Evolutionary conservation across 2,888 invertebrate genomes (phyloP).

Genomic region (Ormyrus rosae): DNA sequence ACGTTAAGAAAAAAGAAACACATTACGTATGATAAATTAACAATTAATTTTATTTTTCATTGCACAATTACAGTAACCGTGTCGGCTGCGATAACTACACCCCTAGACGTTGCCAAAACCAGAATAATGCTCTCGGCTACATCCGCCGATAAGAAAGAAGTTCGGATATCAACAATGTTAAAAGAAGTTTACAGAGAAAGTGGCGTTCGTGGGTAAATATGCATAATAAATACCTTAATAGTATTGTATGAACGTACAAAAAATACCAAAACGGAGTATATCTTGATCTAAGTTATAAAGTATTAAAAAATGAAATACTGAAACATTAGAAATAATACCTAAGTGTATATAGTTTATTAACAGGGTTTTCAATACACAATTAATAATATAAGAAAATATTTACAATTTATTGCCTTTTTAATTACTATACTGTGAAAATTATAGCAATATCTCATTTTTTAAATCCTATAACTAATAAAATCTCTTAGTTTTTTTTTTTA

Average conservation of each 20-base stretch:
- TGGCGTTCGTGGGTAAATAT: conserved; percentile 83
- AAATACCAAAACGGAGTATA: conserved; percentile 13
- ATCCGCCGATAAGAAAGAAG: conserved; percentile 71
- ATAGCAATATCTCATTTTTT: too few relatives aligned
- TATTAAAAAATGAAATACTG: not conserved
- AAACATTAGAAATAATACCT: not conserved
- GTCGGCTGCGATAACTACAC: conserved; percentile 93
- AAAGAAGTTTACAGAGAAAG: conserved; percentile 80
- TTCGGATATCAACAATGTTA: conserved; percentile 78
- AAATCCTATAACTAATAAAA: too few relatives aligned
- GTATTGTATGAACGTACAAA: not conserved
- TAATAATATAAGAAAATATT: too few relatives aligned
- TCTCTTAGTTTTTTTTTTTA: too few relatives aligned
- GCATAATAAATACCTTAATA: not conserved
- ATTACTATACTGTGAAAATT: too few relatives aligned
- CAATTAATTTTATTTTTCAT: conserved; percentile 7
- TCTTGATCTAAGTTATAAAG: not conserved
- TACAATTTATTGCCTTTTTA: too few relatives aligned
- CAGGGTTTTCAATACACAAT: too few relatives aligned
- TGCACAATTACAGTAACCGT: conserved; percentile 80
- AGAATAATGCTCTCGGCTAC: conserved; percentile 94
- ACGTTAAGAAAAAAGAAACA: too few relatives aligned
- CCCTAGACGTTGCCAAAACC: conserved; percentile 97
- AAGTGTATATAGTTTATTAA: not conserved
- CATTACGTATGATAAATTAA: conserved; percentile 10